Base-by-base conservation (phyloP, 2,888 invertebrate genomes). In the Mythimna ferrago region DNA sequence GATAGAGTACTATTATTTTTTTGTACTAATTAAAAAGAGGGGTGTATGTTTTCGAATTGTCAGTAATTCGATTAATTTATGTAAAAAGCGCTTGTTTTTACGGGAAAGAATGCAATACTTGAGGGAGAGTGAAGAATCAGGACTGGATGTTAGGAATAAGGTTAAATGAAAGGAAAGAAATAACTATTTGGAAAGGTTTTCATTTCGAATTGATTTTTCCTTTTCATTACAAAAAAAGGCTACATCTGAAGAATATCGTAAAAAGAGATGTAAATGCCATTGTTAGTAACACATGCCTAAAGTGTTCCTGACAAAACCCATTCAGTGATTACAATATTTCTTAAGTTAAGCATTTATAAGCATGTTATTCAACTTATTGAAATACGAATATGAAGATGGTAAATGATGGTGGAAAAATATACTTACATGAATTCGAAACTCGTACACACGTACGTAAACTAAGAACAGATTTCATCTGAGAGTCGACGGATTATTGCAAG, bases 91-190 rank as follows among this genome's bases (percentile, higher is more conserved):
- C 11, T 38, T 44, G 16, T n/a, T 61, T 16, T 26, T 19, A 65
- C 19, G 35, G 80, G 61, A 26, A 65, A 57, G 41, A 56, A 73
- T 73, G 61, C 51, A 80, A 73, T 62, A 80, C 10, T 35, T 80
- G 48, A 54, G 32, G 19, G 64, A 80, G 58, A 73, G 60, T 65
- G 32, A 51, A 60, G 3, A 58, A 60, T 54, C 74, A 51, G 38
- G 58, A 64, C 44, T 80, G 74, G 64, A 9, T 38, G 73, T 64
- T 73, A 71, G 32, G 5, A 41, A 78, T 71, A 78, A 26, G 48
- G 10, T 14, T 60, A 26, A 19, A 38, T 7, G 11, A 58, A 32
- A 2, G 44, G 32, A 58, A 62, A 51, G 0, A 41, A 26, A 32
- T 53, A 56, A 38, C 16, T 41, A 32, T n/a, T 16, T 38, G n/a